Percentiles rank a stretch among this genome's conserved stretches.
These are phyloP conservation scores for Telmatherina bonti DNA, from an alignment of 2,797 vertebrate genomes.

Conservation along the genomic window DNA sequence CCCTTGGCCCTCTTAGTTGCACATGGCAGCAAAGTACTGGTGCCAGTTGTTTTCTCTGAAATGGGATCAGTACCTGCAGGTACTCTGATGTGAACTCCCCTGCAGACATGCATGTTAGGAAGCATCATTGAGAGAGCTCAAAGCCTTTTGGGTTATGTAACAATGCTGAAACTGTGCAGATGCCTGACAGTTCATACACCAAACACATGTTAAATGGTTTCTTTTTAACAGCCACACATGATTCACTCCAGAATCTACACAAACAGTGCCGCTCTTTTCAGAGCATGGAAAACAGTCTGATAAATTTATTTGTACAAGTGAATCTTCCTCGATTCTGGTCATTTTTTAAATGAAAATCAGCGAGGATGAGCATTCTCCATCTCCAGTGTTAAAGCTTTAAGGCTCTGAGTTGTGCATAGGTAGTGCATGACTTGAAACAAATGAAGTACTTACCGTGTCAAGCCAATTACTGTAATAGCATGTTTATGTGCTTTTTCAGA, in stretches of 20 bases:
- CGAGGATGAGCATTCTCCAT: too few species aligned
- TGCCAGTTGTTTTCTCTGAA: background rate
- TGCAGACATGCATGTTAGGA: background rate
- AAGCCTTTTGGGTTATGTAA: background rate
- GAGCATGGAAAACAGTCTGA: conserved; percentile 28
- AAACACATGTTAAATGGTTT: conserved; percentile 4
- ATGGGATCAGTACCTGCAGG: background rate
- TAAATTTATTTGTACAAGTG: background rate
- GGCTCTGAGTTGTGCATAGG: too few species aligned
- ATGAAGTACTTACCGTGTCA: background rate
- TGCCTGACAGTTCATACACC: conserved; percentile 4
- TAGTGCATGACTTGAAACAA: background rate
- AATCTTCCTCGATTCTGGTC: background rate
- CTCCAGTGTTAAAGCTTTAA: too few species aligned
- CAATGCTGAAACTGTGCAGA: background rate
- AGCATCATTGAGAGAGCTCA: background rate
- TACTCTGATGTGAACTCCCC: background rate
- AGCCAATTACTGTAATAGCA: conserved; percentile 4
- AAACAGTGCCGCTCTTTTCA: conserved; percentile 8
- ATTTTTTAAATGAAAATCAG: background rate
- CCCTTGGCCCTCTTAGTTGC: background rate
- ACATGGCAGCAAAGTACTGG: background rate
- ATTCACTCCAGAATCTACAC: conserved; percentile 28
- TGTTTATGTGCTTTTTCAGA: conserved; percentile 3
- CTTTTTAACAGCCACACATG: conserved; percentile 3